Percentiles rank a stretch among this genome's conserved stretches.
These are phyloP conservation scores for Drosophila lini DNA, from an alignment of 1,140 invertebrate genomes.

Conservation along the genomic window DNA sequence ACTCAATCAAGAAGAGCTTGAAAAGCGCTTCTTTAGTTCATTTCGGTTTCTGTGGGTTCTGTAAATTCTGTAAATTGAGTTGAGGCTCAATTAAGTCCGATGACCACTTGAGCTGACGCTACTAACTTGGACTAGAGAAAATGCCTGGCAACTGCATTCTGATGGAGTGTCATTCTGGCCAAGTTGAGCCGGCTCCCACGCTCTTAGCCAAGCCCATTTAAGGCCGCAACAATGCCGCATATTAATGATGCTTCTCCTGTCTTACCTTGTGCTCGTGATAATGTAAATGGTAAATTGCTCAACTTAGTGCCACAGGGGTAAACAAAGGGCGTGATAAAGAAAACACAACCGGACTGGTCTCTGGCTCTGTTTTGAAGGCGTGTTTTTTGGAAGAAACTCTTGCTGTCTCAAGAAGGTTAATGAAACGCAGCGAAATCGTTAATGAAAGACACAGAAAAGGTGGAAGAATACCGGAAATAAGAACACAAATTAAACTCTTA, in stretches of 20 bases:
- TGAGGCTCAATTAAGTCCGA: slow-evolving; percentile 59
- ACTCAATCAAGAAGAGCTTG: slow-evolving; percentile 81
- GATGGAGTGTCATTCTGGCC: slow-evolving; percentile 31
- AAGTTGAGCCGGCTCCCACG: slow-evolving; percentile 61
- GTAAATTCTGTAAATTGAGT: slow-evolving; percentile 61
- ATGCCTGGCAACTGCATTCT: slow-evolving; percentile 26
- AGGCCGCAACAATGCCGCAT: slow-evolving; percentile 53
- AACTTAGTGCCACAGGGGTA: slow-evolving; percentile 47
- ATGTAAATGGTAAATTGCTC: slow-evolving; percentile 39
- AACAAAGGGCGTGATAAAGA: slow-evolving; percentile 34
- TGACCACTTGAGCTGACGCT: slow-evolving; percentile 46
- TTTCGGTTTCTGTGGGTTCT: slow-evolving; percentile 5
- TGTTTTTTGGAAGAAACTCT: neutral
- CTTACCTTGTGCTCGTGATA: slow-evolving; percentile 46
- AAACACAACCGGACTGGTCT: neutral
- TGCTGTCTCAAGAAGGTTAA: slow-evolving; percentile 13
- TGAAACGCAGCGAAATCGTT: slow-evolving; percentile 10
- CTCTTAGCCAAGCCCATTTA: slow-evolving; percentile 31
- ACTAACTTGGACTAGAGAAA: slow-evolving; percentile 3
- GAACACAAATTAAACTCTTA: neutral
- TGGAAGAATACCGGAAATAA: neutral
- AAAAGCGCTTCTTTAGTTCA: slow-evolving; percentile 40
- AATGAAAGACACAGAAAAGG: neutral
- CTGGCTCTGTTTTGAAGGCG: slow-evolving; percentile 6
- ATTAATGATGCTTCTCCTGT: slow-evolving; percentile 55